Evolutionary conservation across 2,113 vertebrate species (phyloP).

Genomic region (Zingel zingel): DNA sequence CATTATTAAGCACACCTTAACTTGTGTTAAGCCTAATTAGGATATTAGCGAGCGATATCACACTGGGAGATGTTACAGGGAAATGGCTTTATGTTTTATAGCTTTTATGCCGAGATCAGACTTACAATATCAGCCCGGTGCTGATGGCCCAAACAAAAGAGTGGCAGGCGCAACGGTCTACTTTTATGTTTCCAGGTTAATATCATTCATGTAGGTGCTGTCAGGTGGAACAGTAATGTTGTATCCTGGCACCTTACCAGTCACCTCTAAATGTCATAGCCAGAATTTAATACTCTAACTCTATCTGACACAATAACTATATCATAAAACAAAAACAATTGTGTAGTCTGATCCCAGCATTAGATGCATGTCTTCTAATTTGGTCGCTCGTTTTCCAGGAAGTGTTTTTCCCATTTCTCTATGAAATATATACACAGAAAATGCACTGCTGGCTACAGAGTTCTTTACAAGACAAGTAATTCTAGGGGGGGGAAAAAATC

Average conservation of each 20-base stretch:
- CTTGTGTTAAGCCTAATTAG: not conserved
- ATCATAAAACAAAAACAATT: not conserved
- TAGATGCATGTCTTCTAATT: conserved; percentile 1
- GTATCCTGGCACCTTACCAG: too few relatives aligned
- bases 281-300: not conserved
- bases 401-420: not conserved
- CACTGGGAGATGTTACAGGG: conserved; percentile 34
- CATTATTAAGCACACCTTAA: not conserved
- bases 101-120: conserved; percentile 20
- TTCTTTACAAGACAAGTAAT: not conserved
- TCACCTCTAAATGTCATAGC: not conserved
- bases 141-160: not conserved
- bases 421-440: not conserved
- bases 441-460: not conserved
- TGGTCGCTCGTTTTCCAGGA: conserved; percentile 8
- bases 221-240: not conserved
- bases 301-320: not conserved
- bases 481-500: not conserved
- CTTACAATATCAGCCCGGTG: conserved; percentile 3
- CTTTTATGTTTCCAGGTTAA: too few relatives aligned
- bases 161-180: too few relatives aligned
- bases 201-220: too few relatives aligned
- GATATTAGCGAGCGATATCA: not conserved
- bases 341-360: conserved; percentile 35
- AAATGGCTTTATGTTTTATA: conserved; percentile 19